Base-by-base conservation (phyloP, 1,140 invertebrate species). In the Hypothenemus hampei region DNA sequence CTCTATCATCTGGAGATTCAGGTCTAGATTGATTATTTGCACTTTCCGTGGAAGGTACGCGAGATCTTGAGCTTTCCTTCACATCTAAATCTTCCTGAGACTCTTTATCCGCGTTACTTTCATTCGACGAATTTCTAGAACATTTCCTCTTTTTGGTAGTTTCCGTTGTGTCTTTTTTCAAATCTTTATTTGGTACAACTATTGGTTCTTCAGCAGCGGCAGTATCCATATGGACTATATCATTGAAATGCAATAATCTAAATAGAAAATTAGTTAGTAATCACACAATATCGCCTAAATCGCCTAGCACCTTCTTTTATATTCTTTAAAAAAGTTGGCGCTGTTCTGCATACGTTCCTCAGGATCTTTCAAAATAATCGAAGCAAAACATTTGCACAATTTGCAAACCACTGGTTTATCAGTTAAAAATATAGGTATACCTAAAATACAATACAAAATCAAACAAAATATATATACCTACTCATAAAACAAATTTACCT, bases 351-450 rank as follows among this genome's bases (percentile, higher is more conserved):
- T 75, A 61, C 74, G 59, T 54, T 78, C 66, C 5, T 73, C 61
- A 4, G 62, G 69, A 10, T 76, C 75, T 46, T 87, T 85, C 49
- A 87, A 73, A 21, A 86, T 73, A 16, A 88, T 65, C 37, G 82
- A 78, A 45, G 81, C 83, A 69, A 85, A 90, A 64, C 86, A 85
- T 52, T 84, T 81, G 62, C 88, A 91, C 4, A 86, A 68, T 71
- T 89, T 90, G 70, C 88, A 91, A 8, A 89, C 79, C 58, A 87
- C 80, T 0, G 81, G 78, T 60, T 75, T 76, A 44, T 76, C 75
- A 23, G 72, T 67, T 29, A 85, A 59, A 22, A 75, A 72, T n/a
- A 86, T 81, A 1, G 85, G 86, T 10, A 90, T 77, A 4, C 50
- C 53, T 56, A 11, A 26, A 46, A 54, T 37, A 35, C 7, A 37